Evolutionary conservation across 1,140 invertebrate genomes (phyloP).

Genomic region (Polypedilum pembai): DNA sequence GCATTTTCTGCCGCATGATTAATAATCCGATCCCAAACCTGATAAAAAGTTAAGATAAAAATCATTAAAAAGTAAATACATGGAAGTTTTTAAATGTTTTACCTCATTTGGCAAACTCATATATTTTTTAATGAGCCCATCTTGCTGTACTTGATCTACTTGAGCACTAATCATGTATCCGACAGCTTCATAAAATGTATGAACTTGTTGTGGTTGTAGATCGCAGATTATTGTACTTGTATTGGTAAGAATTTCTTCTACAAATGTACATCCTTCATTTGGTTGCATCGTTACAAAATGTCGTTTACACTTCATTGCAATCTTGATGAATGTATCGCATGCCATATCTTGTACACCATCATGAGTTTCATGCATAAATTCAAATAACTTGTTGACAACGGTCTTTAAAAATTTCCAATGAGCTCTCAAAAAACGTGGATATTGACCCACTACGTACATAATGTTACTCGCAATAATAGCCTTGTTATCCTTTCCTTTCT

Average conservation of each 20-base stretch:
- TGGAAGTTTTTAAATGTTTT: slow-evolving; percentile 20
- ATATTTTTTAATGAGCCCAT: slow-evolving; percentile 92
- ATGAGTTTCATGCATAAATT: slow-evolving; percentile 99
- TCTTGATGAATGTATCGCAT: slow-evolving; percentile 99
- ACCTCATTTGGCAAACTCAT: slow-evolving; percentile 96
- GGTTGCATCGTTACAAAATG: slow-evolving; percentile 97
- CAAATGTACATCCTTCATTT: slow-evolving; percentile 94
- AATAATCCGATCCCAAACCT: slow-evolving; percentile 96
- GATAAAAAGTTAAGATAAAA: slow-evolving; percentile 31
- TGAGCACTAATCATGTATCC: slow-evolving; percentile 98
- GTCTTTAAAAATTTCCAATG: slow-evolving; percentile 99
- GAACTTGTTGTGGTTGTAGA: slow-evolving; percentile 96
- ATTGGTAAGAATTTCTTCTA: slow-evolving; percentile 95
- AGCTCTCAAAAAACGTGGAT: slow-evolving; percentile 95
- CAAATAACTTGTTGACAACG: slow-evolving; percentile 99
- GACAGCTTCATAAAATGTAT: slow-evolving; percentile 99
- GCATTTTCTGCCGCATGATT: slow-evolving; percentile 94
- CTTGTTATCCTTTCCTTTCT: slow-evolving; percentile 99
- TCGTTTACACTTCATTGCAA: slow-evolving; percentile 95
- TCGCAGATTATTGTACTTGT: slow-evolving; percentile 99
- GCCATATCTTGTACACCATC: slow-evolving; percentile 99
- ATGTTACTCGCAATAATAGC: slow-evolving; percentile 99
- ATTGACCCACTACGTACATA: slow-evolving; percentile 99
- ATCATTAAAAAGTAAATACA: not conserved
- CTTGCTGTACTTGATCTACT: slow-evolving; percentile 79